A percentile compares a stretch with the other conserved stretches of the same genome.
phyloP scores from a whole-genome alignment of 2,888 invertebrate species.

The Eupeodes latifasciatus region DNA sequence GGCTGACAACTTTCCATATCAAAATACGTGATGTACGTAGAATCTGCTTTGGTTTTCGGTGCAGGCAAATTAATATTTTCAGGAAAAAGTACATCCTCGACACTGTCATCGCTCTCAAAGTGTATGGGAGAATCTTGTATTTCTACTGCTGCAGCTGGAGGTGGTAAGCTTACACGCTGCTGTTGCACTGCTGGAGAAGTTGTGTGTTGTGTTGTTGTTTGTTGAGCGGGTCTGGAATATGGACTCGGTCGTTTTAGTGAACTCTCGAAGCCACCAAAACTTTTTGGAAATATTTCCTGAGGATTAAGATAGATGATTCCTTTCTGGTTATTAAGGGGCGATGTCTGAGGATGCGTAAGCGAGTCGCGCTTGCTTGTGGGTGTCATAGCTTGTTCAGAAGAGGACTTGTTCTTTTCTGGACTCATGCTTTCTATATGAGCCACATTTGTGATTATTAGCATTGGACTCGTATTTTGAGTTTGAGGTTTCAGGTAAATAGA shows the following conservation, averaged over 20 bases:
- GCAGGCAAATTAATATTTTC: slow-evolving; percentile 35
- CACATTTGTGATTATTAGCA: slow-evolving; percentile 13
- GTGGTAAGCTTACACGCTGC: not conserved
- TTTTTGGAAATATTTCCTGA: slow-evolving; percentile 57
- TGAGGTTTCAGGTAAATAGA: not conserved
- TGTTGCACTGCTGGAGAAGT: not conserved
- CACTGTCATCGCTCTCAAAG: slow-evolving; percentile 47
- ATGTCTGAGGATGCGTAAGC: not conserved
- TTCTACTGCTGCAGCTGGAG: not conserved
- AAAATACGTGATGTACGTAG: slow-evolving; percentile 62
- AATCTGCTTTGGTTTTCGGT: slow-evolving; percentile 46
- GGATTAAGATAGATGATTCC: slow-evolving; percentile 69
- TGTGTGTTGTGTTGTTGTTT: not conserved
- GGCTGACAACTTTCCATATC: slow-evolving; percentile 51
- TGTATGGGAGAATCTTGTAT: not conserved
- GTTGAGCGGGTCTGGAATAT: not conserved
- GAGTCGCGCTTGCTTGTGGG: slow-evolving; percentile 12
- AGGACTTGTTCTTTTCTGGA: not conserved
- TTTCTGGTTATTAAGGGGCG: slow-evolving; percentile 36
- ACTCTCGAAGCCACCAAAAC: not conserved
- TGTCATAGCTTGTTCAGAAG: not conserved
- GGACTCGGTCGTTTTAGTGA: not conserved
- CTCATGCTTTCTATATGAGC: not conserved
- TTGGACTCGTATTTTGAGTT: not conserved
- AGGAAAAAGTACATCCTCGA: slow-evolving; percentile 53